Conservation (phyloP, 2,113 vertebrate genomes). For the Raja brachyura region DNA sequence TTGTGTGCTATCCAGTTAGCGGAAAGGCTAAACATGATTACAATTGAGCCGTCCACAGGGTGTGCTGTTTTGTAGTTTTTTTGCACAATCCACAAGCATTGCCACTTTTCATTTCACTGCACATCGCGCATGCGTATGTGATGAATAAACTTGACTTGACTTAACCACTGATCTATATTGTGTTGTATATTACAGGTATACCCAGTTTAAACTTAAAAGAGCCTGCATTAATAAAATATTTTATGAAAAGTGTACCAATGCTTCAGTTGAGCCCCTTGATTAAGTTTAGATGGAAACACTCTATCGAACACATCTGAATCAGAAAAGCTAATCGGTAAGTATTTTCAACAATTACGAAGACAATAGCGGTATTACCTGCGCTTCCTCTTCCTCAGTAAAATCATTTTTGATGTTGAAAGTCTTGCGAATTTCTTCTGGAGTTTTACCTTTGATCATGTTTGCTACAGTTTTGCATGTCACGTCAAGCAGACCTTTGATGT, state of each 20-base stretch:
- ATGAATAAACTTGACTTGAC: no score
- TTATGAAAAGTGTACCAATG: neutral
- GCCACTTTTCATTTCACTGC: no score
- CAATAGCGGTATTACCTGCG: conserved; percentile 70
- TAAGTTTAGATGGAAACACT: neutral
- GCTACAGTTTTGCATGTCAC: conserved; percentile 99
- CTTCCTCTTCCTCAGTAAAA: conserved; percentile 98
- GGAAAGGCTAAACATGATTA: no score
- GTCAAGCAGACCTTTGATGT: conserved; percentile 98
- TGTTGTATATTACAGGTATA: neutral
- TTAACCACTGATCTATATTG: neutral
- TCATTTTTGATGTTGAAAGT: conserved; percentile 99
- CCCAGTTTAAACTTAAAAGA: neutral
- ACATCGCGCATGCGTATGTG: no score
- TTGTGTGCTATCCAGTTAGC: no score
- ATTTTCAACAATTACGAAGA: neutral
- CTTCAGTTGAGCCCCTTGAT: neutral
- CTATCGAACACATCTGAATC: neutral
- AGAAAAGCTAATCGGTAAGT: neutral
- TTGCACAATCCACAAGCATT: no score
- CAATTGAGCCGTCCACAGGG: no score
- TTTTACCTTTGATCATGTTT: conserved; percentile 99
- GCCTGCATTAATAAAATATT: neutral
- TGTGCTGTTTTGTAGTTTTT: no score
- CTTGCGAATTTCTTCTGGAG: conserved; percentile 98